Base-by-base conservation (phyloP, 2,797 vertebrate genomes). In the Bufotes viridis region DNA sequence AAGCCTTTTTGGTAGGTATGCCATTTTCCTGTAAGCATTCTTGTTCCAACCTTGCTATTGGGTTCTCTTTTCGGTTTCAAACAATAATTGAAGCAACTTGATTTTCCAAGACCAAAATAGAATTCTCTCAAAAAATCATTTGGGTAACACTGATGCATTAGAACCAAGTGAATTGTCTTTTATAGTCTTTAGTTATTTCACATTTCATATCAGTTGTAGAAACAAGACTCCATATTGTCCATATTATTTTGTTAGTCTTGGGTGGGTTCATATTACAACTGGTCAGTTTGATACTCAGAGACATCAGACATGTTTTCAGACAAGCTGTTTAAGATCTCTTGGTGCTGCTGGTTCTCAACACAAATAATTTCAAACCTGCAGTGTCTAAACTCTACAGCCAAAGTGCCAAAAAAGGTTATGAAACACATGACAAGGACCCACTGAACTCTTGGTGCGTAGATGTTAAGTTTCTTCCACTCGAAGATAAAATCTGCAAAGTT, bases 351-450 rank as follows among this genome's bases (percentile, higher is more conserved):
- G 91, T 94, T 91, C 53, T 97, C 96, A 0, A 92, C 95, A 90
- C 96, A 97, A 87, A 95, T 70, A 0, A 97, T 94, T 92, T 95
- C 90, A 0, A 98, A 98, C 90, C 93, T 94, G 92, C 93, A 95
- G 93, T 97, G 96, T 84, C 97, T 96, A 91, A 99, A 98, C 90
- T 99, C 97, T 29, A 97, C 92, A 1, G 95, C 96, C 2, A 98
- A 96, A 0, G 97, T 97, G 90, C 95, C 91, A 0, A 98, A 92
- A 92, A 96, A 98, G 29, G 91, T 88, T 90, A 98, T 92, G 90
- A 98, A 96, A 91, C 97, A 96, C 97, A 97, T 98, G 89, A 96
- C 96, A 78, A 97, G 93, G 0, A 95, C 95, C 98, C 98, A 99
- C 93, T 99, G 97, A 26, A 96, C 93, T 81, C 95, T 94, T 24